Base-by-base conservation (phyloP, 2,797 vertebrate genomes). In the Carapus acus region DNA sequence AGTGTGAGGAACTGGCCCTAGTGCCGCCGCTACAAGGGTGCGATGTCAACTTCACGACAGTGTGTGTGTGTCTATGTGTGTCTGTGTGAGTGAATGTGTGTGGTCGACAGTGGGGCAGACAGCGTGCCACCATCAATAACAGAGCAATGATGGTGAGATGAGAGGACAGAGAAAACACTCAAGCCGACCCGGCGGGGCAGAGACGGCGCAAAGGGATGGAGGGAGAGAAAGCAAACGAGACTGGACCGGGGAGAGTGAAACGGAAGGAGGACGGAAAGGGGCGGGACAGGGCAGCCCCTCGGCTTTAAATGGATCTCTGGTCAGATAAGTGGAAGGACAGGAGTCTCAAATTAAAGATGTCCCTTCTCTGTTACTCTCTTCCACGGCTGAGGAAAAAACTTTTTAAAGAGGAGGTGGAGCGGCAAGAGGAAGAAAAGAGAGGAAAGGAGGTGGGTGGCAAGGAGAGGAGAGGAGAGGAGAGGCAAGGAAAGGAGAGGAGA, bases 281-380 rank as follows among this genome's bases (percentile, higher is more conserved):
- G 59, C 78, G 81, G 69, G 49, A 63, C 62, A 62, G 63, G 77
- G 80, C 74, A 73, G 83, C 83, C 72, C 34, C 37, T 45, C 44
- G 67, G 76, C 84, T 85, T 85, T 83, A 86, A 86, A 85, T 84
- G 80, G 81, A 81, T 81, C 78, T 86, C 75, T 85, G 87, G 85
- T 88, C 71, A 76, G 78, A 79, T 85, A 86, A 87, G 83, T 85
- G 85, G 86, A 87, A 86, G 81, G 82, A 85, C 77, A 84, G 72
- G 74, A 85, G 79, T 75, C 68, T 82, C 79, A 89, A 88, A 90
- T 90, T 89, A 90, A 86, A 89, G 88, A 88, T 74, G 80, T 84
- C 82, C 82, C 78, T 70, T 84, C 65, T 65, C 76, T 67, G 88
- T 83, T 86, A 81, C 80, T 87, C 81, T 86, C 76, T 82, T 81